phyloP scores from a whole-genome alignment of 2,797 vertebrate species.

The Atherinosoma microstoma region DNA sequence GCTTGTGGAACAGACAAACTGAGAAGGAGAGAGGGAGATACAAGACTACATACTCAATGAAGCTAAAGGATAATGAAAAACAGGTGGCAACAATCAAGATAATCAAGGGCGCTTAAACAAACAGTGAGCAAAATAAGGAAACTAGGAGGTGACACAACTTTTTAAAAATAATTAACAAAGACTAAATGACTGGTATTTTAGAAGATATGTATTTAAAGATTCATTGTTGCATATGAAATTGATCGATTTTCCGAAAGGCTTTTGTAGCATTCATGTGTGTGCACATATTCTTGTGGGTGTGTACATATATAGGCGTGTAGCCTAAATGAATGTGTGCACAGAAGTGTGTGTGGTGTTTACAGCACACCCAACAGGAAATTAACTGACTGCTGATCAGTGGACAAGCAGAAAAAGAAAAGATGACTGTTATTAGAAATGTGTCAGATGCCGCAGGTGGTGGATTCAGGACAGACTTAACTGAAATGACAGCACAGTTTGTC shows the following conservation, averaged over 20 bases:
- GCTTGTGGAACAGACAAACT: too few relatives aligned
- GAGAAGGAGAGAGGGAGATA: too few relatives aligned
- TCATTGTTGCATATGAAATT: not conserved
- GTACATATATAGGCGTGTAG: not conserved
- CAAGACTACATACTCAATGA: too few relatives aligned
- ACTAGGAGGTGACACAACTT: too few relatives aligned
- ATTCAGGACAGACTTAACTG: constrained; percentile 21
- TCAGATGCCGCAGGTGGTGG: constrained; percentile 38
- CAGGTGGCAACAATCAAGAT: not conserved
- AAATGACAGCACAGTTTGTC: constrained; percentile 10
- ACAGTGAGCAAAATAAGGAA: too few relatives aligned
- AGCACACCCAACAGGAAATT: constrained; percentile 69
- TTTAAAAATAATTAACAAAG: too few relatives aligned
- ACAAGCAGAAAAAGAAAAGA: constrained; percentile 50
- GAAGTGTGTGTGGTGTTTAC: constrained; percentile 30
- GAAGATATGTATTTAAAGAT: too few relatives aligned
- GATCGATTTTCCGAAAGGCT: constrained; percentile 20
- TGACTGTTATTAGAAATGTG: constrained; percentile 67
- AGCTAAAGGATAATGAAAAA: too few relatives aligned
- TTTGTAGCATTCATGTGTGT: constrained; percentile 23
- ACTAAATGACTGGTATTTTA: too few relatives aligned
- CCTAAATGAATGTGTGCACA: constrained; percentile 5
- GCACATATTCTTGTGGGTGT: not conserved
- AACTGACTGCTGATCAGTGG: constrained; percentile 61
- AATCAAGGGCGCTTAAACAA: not conserved